A percentile compares a stretch with the other conserved stretches of the same genome.
Conservation (phyloP, 2,113 vertebrate genomes). For the Motacilla alba region DNA sequence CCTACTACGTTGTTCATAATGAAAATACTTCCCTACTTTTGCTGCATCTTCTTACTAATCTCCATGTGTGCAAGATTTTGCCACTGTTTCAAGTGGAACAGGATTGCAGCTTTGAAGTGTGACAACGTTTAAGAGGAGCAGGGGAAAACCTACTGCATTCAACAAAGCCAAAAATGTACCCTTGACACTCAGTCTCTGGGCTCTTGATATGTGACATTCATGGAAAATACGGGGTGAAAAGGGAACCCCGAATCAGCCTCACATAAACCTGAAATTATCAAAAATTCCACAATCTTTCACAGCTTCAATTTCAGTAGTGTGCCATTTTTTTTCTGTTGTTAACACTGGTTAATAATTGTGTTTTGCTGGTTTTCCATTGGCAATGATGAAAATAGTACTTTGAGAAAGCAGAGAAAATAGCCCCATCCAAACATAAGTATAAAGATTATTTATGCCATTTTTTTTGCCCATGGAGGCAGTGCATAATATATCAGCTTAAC, state of each 20-base stretch:
- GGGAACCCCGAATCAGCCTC: background rate
- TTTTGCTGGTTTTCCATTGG: background rate
- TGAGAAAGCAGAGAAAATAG: background rate
- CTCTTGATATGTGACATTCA: background rate
- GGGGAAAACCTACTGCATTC: background rate
- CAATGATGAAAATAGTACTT: background rate
- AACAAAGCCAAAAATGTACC: background rate
- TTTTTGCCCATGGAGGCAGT: background rate
- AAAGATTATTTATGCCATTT: background rate
- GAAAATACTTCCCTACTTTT: background rate
- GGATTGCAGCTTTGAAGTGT: background rate
- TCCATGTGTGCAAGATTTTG: background rate
- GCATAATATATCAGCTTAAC: background rate
- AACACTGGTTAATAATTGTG: background rate
- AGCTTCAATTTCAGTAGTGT: background rate
- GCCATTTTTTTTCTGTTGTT: background rate
- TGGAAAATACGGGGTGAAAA: background rate
- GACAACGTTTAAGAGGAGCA: background rate
- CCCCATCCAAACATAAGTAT: background rate
- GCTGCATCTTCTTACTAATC: background rate
- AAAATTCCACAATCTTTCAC: background rate
- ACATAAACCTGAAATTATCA: background rate
- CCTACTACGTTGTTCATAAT: background rate
- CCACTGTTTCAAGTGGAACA: background rate
- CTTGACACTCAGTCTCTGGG: background rate